These are phyloP conservation scores for Menidia beryllina DNA, from an alignment of 2,113 vertebrate genomes.

Conservation along the genomic window DNA sequence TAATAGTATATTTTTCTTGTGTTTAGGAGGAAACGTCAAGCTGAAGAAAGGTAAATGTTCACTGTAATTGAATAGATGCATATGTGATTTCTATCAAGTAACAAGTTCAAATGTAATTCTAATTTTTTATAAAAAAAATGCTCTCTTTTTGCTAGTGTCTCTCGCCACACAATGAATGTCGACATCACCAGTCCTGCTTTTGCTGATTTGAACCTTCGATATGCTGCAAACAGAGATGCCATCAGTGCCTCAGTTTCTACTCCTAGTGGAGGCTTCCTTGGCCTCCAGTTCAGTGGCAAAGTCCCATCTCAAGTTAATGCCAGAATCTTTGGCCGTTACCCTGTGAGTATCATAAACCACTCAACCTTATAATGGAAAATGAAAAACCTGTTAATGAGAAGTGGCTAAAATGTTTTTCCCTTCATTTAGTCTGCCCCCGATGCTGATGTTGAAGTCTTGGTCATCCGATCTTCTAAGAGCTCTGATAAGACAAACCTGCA, in stretches of 20 bases:
- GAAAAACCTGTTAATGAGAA: neutral
- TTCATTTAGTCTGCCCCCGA: slow-evolving; percentile 84
- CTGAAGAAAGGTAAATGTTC: slow-evolving; percentile 54
- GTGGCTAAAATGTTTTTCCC: neutral
- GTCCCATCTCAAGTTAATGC: slow-evolving; percentile 59
- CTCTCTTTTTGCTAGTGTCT: slow-evolving; percentile 65
- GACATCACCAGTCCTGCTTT: slow-evolving; percentile 87
- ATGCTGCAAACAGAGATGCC: slow-evolving; percentile 52
- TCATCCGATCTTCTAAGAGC: slow-evolving; percentile 75
- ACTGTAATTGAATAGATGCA: neutral
- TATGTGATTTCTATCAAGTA: neutral
- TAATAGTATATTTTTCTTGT: neutral
- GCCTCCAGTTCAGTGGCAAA: slow-evolving; percentile 65
- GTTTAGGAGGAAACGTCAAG: slow-evolving; percentile 57
- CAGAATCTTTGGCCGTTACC: slow-evolving; percentile 83
- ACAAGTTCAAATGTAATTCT: neutral
- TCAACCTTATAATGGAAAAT: neutral
- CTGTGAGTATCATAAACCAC: slow-evolving; percentile 77
- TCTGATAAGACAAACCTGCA: slow-evolving; percentile 77
- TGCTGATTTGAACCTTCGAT: slow-evolving; percentile 81
- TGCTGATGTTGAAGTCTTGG: slow-evolving; percentile 83
- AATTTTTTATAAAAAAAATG: slow-evolving; percentile 15
- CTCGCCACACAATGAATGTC: slow-evolving; percentile 70
- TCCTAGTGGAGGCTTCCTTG: slow-evolving; percentile 84
- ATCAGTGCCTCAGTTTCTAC: slow-evolving; percentile 77